Percentiles rank a stretch among this genome's conserved stretches.
phyloP scores from a whole-genome alignment of 2,888 invertebrate genomes.

The Agrochola litura region DNA sequence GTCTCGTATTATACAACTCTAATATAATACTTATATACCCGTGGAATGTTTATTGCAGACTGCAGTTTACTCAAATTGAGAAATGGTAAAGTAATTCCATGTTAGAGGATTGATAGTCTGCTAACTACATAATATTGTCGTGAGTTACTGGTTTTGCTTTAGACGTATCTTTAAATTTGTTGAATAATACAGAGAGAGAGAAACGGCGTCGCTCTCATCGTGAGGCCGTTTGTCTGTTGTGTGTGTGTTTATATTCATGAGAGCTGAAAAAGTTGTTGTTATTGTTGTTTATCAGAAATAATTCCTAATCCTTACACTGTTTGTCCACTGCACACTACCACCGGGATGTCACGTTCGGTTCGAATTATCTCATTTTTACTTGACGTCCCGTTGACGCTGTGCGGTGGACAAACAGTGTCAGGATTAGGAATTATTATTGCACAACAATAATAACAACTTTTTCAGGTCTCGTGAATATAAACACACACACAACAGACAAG shows the following conservation, averaged over 20 bases:
- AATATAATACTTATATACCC: slow-evolving; percentile 34
- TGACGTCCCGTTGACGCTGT: too few species aligned
- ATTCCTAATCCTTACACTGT: too few species aligned
- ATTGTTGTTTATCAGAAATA: too few species aligned
- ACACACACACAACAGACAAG: too few species aligned
- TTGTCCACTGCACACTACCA: too few species aligned
- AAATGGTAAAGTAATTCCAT: slow-evolving; percentile 33
- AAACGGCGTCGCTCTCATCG: background rate
- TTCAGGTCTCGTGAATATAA: background rate
- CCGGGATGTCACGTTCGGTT: too few species aligned
- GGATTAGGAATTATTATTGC: background rate
- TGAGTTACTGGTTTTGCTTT: slow-evolving; percentile 24
- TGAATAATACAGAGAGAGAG: slow-evolving; percentile 23
- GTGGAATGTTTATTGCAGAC: slow-evolving; percentile 57
- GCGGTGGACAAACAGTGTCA: too few species aligned
- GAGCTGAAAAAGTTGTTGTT: too few species aligned
- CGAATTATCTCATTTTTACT: too few species aligned
- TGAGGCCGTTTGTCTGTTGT: background rate
- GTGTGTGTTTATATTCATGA: too few species aligned
- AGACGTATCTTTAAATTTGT: slow-evolving; percentile 14
- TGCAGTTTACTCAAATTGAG: slow-evolving; percentile 48
- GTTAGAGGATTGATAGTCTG: slow-evolving; percentile 36
- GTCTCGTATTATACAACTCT: slow-evolving; percentile 45
- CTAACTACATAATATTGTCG: slow-evolving; percentile 25
- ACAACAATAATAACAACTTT: background rate